These are phyloP conservation scores for Neogobius melanostomus DNA, from an alignment of 2,113 vertebrate species.

Conservation along the genomic window DNA sequence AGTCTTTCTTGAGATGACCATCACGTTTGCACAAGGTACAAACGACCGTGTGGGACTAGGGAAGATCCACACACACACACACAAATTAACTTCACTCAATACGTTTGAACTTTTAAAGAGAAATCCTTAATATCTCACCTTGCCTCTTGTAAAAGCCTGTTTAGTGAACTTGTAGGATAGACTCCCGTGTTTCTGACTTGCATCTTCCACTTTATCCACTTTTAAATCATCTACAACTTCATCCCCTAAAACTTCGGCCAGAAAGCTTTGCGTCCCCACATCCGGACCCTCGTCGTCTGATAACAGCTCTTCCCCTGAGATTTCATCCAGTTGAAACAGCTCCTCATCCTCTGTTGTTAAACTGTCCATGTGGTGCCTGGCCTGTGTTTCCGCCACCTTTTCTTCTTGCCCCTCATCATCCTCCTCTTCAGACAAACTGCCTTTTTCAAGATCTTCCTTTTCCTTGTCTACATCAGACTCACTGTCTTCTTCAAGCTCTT, in stretches of 20 bases:
- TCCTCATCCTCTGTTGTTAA: constrained; percentile 76
- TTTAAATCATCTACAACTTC: constrained; percentile 21
- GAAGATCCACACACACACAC: constrained; percentile 8
- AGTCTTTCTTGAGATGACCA: constrained; percentile 90
- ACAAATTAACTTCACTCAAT: background rate
- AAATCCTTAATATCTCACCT: constrained; percentile 72
- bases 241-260: constrained; percentile 54
- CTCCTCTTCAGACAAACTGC: constrained; percentile 49
- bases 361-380: constrained; percentile 56
- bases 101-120: background rate
- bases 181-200: constrained; percentile 38
- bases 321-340: constrained; percentile 70
- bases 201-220: constrained; percentile 43
- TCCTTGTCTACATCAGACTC: constrained; percentile 77
- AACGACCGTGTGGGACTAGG: constrained; percentile 85
- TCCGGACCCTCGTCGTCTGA: constrained; percentile 82
- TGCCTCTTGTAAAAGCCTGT: constrained; percentile 86
- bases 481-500: constrained; percentile 74
- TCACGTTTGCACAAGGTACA: constrained; percentile 92
- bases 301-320: constrained; percentile 81
- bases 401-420: constrained; percentile 72
- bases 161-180: constrained; percentile 84
- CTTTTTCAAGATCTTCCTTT: constrained; percentile 67
- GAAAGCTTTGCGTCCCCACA: constrained; percentile 51
- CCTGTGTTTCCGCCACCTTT: constrained; percentile 41